These are phyloP conservation scores for Diuraphis noxia DNA, from an alignment of 1,140 invertebrate species.

Conservation along the genomic window DNA sequence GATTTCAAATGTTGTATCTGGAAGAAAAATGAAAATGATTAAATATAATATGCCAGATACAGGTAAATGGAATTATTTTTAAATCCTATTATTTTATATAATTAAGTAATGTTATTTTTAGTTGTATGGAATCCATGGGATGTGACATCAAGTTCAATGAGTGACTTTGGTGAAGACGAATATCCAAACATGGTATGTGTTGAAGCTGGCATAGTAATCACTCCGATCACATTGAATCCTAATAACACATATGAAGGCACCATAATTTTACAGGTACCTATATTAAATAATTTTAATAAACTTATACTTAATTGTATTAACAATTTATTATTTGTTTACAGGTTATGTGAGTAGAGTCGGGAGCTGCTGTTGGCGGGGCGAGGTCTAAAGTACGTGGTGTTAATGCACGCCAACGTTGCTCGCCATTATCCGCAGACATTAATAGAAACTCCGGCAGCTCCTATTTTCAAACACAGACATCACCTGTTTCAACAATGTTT, in stretches of 20 bases:
- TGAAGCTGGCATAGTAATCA: constrained; percentile 85
- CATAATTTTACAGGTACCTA: constrained; percentile 76
- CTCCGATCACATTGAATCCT: constrained; percentile 80
- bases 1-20: constrained; percentile 89
- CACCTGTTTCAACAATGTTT: constrained; percentile 55
- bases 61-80: constrained; percentile 61
- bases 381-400: constrained; percentile 57
- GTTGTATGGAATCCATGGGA: constrained; percentile 97
- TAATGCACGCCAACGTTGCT: constrained; percentile 43
- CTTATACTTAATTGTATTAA: not conserved
- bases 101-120: constrained; percentile 57
- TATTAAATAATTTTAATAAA: constrained; percentile 9
- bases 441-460: constrained; percentile 56
- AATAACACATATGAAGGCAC: constrained; percentile 86
- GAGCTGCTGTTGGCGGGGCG: constrained; percentile 58
- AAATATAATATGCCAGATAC: constrained; percentile 94
- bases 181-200: constrained; percentile 95
- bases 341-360: constrained; percentile 61
- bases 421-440: constrained; percentile 56
- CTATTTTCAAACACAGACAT: constrained; percentile 30
- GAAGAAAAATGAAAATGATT: constrained; percentile 86
- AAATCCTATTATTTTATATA: not conserved
- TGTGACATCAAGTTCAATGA: constrained; percentile 86
- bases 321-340: constrained; percentile 57
- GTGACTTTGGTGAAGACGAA: constrained; percentile 93